phyloP scores from a whole-genome alignment of 2,888 invertebrate genomes.

The Temnothorax ravouxi region DNA sequence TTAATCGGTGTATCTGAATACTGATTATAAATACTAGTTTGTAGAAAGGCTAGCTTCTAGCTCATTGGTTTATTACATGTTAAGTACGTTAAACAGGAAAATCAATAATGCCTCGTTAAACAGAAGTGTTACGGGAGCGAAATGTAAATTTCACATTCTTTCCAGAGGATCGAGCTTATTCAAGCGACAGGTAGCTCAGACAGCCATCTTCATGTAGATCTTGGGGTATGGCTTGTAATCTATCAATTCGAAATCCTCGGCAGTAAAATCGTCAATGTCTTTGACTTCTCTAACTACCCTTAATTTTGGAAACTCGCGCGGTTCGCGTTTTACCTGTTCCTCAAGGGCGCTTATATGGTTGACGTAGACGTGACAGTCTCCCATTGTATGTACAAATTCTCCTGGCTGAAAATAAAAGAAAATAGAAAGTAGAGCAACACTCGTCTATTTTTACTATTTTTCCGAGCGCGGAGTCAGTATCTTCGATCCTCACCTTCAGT shows the following conservation, averaged over 20 bases:
- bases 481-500: constrained; percentile 89
- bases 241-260: constrained; percentile 94
- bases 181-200: constrained; percentile 86
- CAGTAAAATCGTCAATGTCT: constrained; percentile 94
- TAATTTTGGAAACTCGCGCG: constrained; percentile 94
- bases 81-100: constrained; percentile 3
- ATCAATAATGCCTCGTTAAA: neutral
- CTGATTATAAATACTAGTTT: constrained; percentile 17
- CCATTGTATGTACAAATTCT: constrained; percentile 97
- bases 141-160: neutral
- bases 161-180: neutral
- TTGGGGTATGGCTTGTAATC: constrained; percentile 96
- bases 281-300: constrained; percentile 91
- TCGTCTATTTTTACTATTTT: neutral
- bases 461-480: neutral
- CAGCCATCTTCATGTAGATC: constrained; percentile 97
- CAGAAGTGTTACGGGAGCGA: neutral
- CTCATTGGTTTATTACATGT: constrained; percentile 12
- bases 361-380: constrained; percentile 97
- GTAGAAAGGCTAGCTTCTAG: constrained; percentile 9
- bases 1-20: constrained; percentile 42
- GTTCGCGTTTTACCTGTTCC: constrained; percentile 92
- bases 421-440: constrained; percentile 40
- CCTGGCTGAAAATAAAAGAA: constrained; percentile 89
- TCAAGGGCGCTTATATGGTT: constrained; percentile 95